A percentile compares a stretch with the other conserved stretches of the same genome.
Evolutionary conservation across 2,888 invertebrate genomes (phyloP).

Genomic region (Carterocephalus palaemon): DNA sequence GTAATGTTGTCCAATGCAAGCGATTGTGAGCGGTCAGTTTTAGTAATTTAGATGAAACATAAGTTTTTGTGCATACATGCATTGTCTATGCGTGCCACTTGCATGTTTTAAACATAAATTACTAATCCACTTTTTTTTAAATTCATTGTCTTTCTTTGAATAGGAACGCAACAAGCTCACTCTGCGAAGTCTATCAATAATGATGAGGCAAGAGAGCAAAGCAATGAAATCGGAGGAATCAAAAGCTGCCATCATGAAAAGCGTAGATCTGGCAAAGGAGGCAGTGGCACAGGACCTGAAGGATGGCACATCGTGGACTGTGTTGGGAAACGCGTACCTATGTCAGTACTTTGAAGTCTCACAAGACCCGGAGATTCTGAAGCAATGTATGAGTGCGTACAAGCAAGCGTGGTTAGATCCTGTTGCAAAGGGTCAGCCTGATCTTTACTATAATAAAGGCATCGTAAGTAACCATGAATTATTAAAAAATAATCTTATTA

Average conservation of each 20-base stretch:
- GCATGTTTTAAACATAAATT: too few relatives aligned
- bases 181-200: slow-evolving; percentile 88
- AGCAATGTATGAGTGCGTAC: slow-evolving; percentile 88
- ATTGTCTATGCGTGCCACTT: too few relatives aligned
- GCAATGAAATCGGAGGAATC: slow-evolving; percentile 68
- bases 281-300: slow-evolving; percentile 86
- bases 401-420: slow-evolving; percentile 86
- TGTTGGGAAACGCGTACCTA: slow-evolving; percentile 91
- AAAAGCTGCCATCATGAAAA: slow-evolving; percentile 81
- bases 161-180: slow-evolving; percentile 87
- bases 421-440: slow-evolving; percentile 84
- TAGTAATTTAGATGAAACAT: too few relatives aligned
- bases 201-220: slow-evolving; percentile 82
- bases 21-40: too few relatives aligned
- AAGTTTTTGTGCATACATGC: too few relatives aligned
- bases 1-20: too few relatives aligned
- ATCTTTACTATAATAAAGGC: slow-evolving; percentile 91
- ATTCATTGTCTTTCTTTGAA: slow-evolving; percentile 1
- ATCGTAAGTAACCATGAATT: slow-evolving; percentile 82
- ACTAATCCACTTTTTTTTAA: too few relatives aligned
- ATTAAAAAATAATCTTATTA: slow-evolving; percentile 6
- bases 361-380: slow-evolving; percentile 85
- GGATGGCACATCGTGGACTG: slow-evolving; percentile 91
- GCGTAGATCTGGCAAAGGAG: slow-evolving; percentile 88
- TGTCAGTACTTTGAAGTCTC: slow-evolving; percentile 87